Evolutionary conservation across 2,888 invertebrate genomes (phyloP).

Genomic region (Sclerodermus sp.): DNA sequence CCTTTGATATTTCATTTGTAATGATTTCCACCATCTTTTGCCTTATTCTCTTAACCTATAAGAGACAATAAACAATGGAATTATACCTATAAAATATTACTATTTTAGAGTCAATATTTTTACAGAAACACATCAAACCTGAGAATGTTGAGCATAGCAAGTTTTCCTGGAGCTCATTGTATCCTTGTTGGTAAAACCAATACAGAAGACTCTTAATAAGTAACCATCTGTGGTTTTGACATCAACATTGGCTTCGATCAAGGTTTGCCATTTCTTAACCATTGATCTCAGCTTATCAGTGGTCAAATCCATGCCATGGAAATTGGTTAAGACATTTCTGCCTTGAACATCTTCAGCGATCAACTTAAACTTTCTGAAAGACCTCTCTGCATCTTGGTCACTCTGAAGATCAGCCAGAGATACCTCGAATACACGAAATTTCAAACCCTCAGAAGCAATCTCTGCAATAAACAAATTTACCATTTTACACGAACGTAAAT

Average conservation of each 20-base stretch:
- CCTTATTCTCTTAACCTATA: slow-evolving; percentile 82
- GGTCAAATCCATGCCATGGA: slow-evolving; percentile 99
- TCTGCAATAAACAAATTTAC: slow-evolving; percentile 55
- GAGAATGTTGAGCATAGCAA: slow-evolving; percentile 97
- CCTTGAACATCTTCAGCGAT: slow-evolving; percentile 98
- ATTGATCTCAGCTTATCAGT: slow-evolving; percentile 98
- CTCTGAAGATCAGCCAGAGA: slow-evolving; percentile 97
- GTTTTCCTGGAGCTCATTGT: slow-evolving; percentile 94
- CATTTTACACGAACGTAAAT: slow-evolving; percentile 16
- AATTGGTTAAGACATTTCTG: slow-evolving; percentile 95
- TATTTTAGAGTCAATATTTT: slow-evolving; percentile 26
- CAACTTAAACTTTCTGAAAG: slow-evolving; percentile 97
- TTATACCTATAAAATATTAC: slow-evolving; percentile 23
- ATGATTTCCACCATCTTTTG: slow-evolving; percentile 99
- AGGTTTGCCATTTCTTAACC: slow-evolving; percentile 99
- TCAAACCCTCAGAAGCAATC: slow-evolving; percentile 97
- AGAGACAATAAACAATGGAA: neutral
- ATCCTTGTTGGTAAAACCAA: slow-evolving; percentile 98
- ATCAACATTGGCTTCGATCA: slow-evolving; percentile 96
- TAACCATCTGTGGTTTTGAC: slow-evolving; percentile 99
- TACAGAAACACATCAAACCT: slow-evolving; percentile 66
- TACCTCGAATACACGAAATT: slow-evolving; percentile 97
- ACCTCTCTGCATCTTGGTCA: slow-evolving; percentile 93
- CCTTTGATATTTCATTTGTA: slow-evolving; percentile 83
- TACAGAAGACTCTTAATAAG: slow-evolving; percentile 94